Conservation (phyloP, 2,113 vertebrate species). For the Chunga burmeisteri region DNA sequence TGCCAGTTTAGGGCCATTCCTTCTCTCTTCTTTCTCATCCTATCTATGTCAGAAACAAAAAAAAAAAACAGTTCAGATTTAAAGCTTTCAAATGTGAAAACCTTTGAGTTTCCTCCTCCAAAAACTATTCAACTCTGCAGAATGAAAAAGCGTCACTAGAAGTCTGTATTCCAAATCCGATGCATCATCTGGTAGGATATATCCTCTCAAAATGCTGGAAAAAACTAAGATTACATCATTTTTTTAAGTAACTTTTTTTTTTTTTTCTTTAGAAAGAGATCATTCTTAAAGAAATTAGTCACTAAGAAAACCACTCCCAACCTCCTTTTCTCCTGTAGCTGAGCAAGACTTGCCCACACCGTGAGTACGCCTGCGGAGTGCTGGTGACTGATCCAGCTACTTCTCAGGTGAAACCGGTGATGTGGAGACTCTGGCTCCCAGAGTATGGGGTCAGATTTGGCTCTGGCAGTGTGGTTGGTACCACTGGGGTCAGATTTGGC, state of each 20-base stretch:
- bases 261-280: neutral
- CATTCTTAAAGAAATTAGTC: neutral
- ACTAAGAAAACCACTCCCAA: neutral
- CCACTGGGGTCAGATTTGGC: neutral
- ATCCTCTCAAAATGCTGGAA: neutral
- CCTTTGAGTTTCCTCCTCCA: neutral
- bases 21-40: neutral
- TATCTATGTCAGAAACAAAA: neutral
- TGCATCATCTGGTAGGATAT: neutral
- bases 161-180: neutral
- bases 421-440: neutral
- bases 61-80: neutral
- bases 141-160: neutral
- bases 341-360: neutral
- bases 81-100: neutral
- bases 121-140: neutral
- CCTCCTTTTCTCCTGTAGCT: neutral
- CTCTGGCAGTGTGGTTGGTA: accelerated
- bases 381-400: neutral
- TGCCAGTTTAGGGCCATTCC: neutral
- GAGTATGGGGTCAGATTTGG: too few relatives aligned
- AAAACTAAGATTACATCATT: neutral
- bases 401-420: neutral
- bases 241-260: neutral
- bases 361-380: accelerated